These are phyloP conservation scores for Odocoileus hemionus DNA, from an alignment of 2,113 vertebrate genomes.

Conservation along the genomic window DNA sequence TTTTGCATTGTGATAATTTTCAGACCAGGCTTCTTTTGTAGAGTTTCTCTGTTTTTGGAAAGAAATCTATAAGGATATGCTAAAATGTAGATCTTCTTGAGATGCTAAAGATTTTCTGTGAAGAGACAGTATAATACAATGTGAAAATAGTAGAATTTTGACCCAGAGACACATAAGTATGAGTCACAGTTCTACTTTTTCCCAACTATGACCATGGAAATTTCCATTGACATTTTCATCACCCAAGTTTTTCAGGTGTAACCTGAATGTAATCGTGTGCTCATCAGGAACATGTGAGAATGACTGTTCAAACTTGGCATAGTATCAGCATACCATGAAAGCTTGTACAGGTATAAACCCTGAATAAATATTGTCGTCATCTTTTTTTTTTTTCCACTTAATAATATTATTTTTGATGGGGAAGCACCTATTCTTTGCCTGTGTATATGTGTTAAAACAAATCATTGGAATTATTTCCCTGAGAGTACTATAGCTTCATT, in stretches of 20 bases:
- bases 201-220: neutral
- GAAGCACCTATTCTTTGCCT: neutral
- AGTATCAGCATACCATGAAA: neutral
- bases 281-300: neutral
- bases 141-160: neutral
- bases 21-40: neutral
- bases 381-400: neutral
- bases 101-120: neutral
- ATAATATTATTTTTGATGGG: neutral
- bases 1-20: neutral
- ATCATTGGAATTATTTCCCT: constrained; percentile 5
- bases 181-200: neutral
- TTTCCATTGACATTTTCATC: neutral
- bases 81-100: neutral
- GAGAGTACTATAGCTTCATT: neutral
- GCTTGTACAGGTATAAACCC: neutral
- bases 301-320: neutral
- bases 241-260: neutral
- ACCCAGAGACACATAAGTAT: neutral
- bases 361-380: neutral
- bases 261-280: neutral
- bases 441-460: neutral
- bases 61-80: neutral
- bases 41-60: neutral
- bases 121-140: neutral